Percentiles rank a stretch among this genome's conserved stretches.
These are phyloP conservation scores for Cephus pygmeus DNA, from an alignment of 2,888 invertebrate genomes.

Conservation along the genomic window DNA sequence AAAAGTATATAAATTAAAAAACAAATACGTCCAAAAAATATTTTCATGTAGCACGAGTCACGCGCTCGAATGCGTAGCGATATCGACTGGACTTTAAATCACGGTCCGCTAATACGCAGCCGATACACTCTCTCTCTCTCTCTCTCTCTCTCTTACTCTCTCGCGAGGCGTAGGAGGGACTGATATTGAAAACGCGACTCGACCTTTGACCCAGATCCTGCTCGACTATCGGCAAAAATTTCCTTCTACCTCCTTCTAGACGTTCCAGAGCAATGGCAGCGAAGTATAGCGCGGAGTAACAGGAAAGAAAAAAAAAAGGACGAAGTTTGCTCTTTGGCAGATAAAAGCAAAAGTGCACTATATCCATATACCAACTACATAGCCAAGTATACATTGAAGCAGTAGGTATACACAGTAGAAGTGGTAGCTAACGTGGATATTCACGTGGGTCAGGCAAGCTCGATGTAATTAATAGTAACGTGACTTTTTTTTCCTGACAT, in stretches of 20 bases:
- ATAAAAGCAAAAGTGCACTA: background rate
- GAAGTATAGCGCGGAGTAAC: background rate
- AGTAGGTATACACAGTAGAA: background rate
- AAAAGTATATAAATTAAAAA: background rate
- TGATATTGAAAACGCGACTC: slow-evolving; percentile 13
- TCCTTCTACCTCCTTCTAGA: background rate
- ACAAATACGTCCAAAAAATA: background rate
- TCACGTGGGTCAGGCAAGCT: background rate
- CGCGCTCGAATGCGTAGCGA: background rate
- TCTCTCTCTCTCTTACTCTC: no score
- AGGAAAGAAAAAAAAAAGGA: background rate
- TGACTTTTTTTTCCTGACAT: slow-evolving; percentile 30
- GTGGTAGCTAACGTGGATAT: no score
- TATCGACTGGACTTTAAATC: background rate
- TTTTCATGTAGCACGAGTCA: background rate
- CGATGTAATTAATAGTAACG: slow-evolving; percentile 5
- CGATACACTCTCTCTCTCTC: background rate
- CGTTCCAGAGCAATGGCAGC: background rate
- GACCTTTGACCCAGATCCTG: slow-evolving; percentile 42
- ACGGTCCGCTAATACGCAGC: background rate
- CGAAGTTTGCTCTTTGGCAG: background rate
- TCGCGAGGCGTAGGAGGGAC: background rate
- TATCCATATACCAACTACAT: background rate
- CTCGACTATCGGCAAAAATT: slow-evolving; percentile 15
- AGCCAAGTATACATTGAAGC: background rate